Percentiles rank a stretch among this genome's conserved stretches.
These are phyloP conservation scores for Sigmodon hispidus DNA, from an alignment of 2,113 vertebrate genomes.

Conservation along the genomic window DNA sequence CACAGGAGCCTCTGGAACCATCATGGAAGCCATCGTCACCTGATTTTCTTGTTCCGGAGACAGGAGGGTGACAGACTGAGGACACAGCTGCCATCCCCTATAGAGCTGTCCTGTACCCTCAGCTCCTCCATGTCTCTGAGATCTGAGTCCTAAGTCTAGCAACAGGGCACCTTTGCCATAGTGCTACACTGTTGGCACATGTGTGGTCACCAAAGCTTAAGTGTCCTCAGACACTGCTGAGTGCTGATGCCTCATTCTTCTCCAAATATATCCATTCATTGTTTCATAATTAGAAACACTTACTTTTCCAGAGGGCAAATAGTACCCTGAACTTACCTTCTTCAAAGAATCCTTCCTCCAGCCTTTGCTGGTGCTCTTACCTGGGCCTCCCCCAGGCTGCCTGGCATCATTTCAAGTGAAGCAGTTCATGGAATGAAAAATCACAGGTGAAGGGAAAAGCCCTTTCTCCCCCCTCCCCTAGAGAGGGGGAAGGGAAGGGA, in stretches of 20 bases:
- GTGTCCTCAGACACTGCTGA: background rate
- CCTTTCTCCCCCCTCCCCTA: fast-evolving
- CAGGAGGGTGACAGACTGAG: background rate
- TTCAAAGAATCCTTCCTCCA: background rate
- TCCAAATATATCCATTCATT: background rate
- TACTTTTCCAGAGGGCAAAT: background rate
- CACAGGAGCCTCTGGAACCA: background rate
- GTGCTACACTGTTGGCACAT: fast-evolving
- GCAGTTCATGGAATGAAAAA: fast-evolving
- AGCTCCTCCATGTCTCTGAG: fast-evolving
- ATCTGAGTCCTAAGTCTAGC: fast-evolving
- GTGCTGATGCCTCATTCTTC: background rate
- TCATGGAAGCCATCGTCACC: background rate
- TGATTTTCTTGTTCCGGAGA: background rate
- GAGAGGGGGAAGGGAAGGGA: background rate
- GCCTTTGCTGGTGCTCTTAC: fast-evolving
- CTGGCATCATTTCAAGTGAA: too few species aligned
- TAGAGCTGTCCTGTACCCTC: fast-evolving
- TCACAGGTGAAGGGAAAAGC: fast-evolving
- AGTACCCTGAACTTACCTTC: background rate
- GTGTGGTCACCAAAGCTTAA: background rate
- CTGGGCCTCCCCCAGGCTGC: too few species aligned
- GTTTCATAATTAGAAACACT: conserved; percentile 7
- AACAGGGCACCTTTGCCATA: fast-evolving
- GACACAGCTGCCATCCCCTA: fast-evolving